Base-by-base conservation (phyloP, 2,888 invertebrate genomes). In the Venustoraphidia nigricollis region DNA sequence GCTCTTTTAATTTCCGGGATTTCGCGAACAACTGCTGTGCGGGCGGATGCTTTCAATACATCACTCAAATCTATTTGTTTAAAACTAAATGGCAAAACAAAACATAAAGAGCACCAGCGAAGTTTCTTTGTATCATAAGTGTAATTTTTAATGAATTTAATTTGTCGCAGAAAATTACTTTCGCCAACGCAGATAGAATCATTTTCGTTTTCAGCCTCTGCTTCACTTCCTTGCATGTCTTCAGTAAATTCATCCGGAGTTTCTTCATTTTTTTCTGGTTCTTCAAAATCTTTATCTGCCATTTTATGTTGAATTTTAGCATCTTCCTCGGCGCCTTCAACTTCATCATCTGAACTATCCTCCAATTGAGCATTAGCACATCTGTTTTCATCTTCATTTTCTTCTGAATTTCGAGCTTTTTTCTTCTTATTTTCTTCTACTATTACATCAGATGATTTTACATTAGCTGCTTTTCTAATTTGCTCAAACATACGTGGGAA, bases 1-100 rank as follows among this genome's bases (percentile, higher is more conserved):
- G 93, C 92, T 50, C 88, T 75, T 58, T 79, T 87, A 50, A 97
- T 91, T 40, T 80, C 73, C 1, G 80, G 77, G 1, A 88, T 79
- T 66, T 91, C 81, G 65, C 87, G 3, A 9, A 97, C 72, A 1
- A 93, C 76, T 1, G 85, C 77, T 59, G 76, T 83, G 37, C 65
- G 64, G 0, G 88, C 85, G 3, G 81, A 71, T 36, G 81, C 79
- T 46, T 76, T 76, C 6, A 93, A 67, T 36, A 90, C 75, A 37
- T 81, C 79, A 0, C 83, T 78, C 42, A 93, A 67, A 61, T 93
- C 90, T 0, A 93, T 68, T 59, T 79, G 81, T 47, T 75, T 76
- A 55, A 74, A 71, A 42, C 65, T 66, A 48, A 83, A 62, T 1
- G 77, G 73, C 50, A 82, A 61, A 75, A 80, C 51, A 60, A 60